A percentile compares a stretch with the other conserved stretches of the same genome.
phyloP scores from a whole-genome alignment of 2,113 vertebrate genomes.

The Chauna torquata region DNA sequence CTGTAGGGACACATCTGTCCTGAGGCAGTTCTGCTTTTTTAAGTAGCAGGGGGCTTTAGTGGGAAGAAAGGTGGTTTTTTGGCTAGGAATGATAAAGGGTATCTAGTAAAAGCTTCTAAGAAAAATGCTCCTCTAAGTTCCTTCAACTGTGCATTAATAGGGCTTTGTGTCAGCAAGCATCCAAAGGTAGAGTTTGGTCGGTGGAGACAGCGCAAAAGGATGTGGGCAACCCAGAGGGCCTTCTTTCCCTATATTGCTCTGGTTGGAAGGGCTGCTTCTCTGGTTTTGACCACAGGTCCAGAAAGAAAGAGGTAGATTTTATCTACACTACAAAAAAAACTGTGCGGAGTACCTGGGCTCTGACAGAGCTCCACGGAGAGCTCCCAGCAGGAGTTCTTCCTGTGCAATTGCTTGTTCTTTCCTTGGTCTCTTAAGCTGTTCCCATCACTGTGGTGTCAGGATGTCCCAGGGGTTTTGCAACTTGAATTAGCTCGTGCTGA shows the following conservation, averaged over 20 bases:
- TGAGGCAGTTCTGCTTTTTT: conserved; percentile 45
- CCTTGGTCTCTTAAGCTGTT: neutral
- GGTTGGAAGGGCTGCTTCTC: neutral
- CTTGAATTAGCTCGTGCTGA: neutral
- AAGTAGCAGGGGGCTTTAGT: conserved; percentile 20
- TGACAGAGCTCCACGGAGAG: neutral
- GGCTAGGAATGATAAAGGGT: neutral
- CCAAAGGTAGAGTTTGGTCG: neutral
- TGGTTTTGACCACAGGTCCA: neutral
- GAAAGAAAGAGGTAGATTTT: neutral
- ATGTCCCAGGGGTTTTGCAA: neutral
- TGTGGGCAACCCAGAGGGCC: neutral
- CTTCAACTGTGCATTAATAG: neutral
- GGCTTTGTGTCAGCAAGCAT: neutral
- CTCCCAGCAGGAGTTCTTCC: neutral
- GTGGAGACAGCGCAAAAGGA: neutral
- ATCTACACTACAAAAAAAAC: neutral
- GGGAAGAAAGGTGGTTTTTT: conserved; percentile 23
- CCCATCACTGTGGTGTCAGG: neutral
- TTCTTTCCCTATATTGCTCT: neutral
- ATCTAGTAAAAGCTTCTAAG: neutral
- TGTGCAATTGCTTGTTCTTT: neutral
- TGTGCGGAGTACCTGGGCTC: neutral
- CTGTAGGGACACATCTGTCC: conserved; percentile 18
- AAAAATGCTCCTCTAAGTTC: neutral